Evolutionary conservation across 1,140 invertebrate genomes (phyloP).

Genomic region (Zaprionus kolodkinae): DNA sequence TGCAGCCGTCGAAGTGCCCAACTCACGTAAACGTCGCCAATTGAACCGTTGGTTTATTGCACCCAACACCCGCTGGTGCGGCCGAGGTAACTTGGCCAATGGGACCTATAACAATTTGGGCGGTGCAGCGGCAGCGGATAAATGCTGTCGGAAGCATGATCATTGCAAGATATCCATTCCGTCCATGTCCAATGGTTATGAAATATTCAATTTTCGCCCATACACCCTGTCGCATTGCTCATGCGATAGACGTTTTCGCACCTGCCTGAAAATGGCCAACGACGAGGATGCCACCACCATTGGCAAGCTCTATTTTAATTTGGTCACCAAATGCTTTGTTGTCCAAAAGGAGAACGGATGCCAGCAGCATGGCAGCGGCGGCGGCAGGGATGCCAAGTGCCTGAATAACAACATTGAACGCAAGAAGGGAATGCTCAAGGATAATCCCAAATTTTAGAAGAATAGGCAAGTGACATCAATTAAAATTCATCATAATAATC

Average conservation of each 20-base stretch:
- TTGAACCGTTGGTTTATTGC: constrained; percentile 87
- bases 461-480: not conserved
- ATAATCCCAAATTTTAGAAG: constrained; percentile 88
- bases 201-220: constrained; percentile 91
- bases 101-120: constrained; percentile 90
- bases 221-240: constrained; percentile 94
- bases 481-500: too few species aligned
- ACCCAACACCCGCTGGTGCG: constrained; percentile 94
- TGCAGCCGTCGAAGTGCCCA: constrained; percentile 12
- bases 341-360: constrained; percentile 92
- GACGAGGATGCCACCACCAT: constrained; percentile 94
- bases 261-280: constrained; percentile 94
- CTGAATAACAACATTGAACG: constrained; percentile 87
- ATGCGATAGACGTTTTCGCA: constrained; percentile 94
- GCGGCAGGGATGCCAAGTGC: constrained; percentile 93
- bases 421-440: constrained; percentile 90
- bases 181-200: constrained; percentile 88
- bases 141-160: constrained; percentile 93
- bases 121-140: constrained; percentile 88
- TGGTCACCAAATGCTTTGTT: constrained; percentile 96
- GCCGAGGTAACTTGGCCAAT: constrained; percentile 88
- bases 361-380: constrained; percentile 90
- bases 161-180: constrained; percentile 89
- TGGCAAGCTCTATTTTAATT: constrained; percentile 96
- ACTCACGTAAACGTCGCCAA: constrained; percentile 83